A percentile compares a stretch with the other conserved stretches of the same genome.
phyloP scores from a whole-genome alignment of 2,113 vertebrate species.

The Pseudorhombus dupliciocellatus region DNA sequence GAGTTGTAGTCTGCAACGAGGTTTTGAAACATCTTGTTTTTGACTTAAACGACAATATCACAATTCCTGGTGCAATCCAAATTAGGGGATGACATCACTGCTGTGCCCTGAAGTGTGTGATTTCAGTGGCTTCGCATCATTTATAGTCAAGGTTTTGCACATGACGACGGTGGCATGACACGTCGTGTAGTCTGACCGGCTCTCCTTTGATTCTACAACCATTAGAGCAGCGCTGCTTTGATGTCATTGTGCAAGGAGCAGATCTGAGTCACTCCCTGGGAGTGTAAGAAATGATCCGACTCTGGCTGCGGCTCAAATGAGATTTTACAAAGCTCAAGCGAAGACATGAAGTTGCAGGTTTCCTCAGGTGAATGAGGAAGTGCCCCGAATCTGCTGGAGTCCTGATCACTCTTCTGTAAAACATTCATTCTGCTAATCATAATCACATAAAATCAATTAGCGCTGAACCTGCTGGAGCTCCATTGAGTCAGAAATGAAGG shows the following conservation, averaged over 20 bases:
- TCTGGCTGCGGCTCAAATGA: conserved; percentile 54
- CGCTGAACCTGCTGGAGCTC: not conserved
- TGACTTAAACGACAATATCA: not conserved
- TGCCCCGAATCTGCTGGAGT: conserved; percentile 36
- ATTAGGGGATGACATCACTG: not conserved
- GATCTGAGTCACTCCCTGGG: conserved; percentile 53
- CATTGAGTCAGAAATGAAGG: conserved; percentile 18
- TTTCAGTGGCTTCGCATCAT: too few relatives aligned
- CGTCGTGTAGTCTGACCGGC: not conserved
- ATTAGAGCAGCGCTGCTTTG: conserved; percentile 37
- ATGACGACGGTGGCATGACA: not conserved
- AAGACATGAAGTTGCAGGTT: conserved; percentile 53
- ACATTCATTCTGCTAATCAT: conserved; percentile 50
- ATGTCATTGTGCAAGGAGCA: conserved; percentile 36
- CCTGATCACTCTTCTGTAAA: conserved; percentile 36
- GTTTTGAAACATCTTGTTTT: too few relatives aligned
- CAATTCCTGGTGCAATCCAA: not conserved
- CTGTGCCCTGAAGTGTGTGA: not conserved
- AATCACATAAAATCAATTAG: conserved; percentile 1
- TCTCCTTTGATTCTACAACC: conserved; percentile 41
- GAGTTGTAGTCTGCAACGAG: too few relatives aligned
- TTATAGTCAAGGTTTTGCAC: not conserved
- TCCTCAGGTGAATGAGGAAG: conserved; percentile 36
- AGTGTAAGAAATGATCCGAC: conserved; percentile 30
- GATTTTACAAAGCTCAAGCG: conserved; percentile 66